Evolutionary conservation across 2,888 invertebrate genomes (phyloP).

Genomic region (Poecilus cupreus): DNA sequence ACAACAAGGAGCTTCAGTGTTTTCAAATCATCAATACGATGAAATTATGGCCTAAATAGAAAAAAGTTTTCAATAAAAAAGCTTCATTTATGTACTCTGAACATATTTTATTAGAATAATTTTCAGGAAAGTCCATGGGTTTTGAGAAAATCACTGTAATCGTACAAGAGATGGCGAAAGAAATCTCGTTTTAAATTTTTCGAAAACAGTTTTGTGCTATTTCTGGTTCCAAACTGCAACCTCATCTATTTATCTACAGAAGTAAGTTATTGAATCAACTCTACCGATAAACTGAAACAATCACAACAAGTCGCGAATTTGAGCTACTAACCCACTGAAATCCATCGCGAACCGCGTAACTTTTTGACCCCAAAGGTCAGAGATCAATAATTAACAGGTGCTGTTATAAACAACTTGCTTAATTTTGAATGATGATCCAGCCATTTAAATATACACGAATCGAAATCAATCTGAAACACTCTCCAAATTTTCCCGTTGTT

Average conservation of each 20-base stretch:
- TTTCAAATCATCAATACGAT: too few species aligned
- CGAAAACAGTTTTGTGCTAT: too few species aligned
- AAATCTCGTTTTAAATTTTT: too few species aligned
- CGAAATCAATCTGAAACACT: background rate
- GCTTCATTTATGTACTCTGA: too few species aligned
- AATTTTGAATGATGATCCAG: background rate
- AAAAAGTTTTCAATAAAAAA: too few species aligned
- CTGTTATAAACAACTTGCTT: slow-evolving; percentile 3
- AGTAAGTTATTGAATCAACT: background rate
- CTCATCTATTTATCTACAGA: background rate
- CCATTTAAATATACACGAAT: background rate
- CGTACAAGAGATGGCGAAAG: too few species aligned
- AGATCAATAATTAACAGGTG: slow-evolving; percentile 17
- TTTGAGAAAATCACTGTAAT: too few species aligned
- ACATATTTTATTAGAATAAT: too few species aligned
- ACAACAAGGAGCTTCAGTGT: too few species aligned
- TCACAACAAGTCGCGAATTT: background rate
- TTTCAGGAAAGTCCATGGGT: too few species aligned
- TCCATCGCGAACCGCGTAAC: background rate
- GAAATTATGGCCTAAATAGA: too few species aligned
- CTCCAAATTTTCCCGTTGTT: background rate
- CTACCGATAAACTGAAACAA: slow-evolving; percentile 6
- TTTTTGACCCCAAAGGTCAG: slow-evolving; percentile 15
- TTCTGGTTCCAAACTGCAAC: too few species aligned
- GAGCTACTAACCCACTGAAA: slow-evolving; percentile 17